Conservation (phyloP, 2,797 vertebrate species). For the Microctenopoma lineatum region DNA sequence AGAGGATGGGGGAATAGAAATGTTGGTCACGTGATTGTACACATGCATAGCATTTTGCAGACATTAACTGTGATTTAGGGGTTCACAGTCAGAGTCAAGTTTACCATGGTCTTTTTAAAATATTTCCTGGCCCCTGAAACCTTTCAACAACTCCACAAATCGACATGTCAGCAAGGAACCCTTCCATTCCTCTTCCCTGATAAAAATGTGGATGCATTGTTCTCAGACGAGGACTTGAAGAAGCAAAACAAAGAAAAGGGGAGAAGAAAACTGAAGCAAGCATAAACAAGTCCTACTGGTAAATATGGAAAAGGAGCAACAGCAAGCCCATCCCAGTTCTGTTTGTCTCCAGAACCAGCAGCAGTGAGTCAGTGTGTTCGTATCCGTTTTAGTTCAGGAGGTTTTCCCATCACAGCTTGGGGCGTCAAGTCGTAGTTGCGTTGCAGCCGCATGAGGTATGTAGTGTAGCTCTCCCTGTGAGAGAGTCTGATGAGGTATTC, state of each 20-base stretch:
- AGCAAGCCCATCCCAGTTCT: constrained; percentile 51
- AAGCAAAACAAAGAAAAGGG: constrained; percentile 8
- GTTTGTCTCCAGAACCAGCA: constrained; percentile 61
- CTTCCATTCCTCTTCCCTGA: constrained; percentile 59
- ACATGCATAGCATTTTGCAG: constrained; percentile 68
- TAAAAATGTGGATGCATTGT: constrained; percentile 58
- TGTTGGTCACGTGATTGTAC: constrained; percentile 79
- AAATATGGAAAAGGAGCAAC: constrained; percentile 56
- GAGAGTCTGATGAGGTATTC: constrained; percentile 81
- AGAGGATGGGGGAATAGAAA: constrained; percentile 49
- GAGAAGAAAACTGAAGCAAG: constrained; percentile 24
- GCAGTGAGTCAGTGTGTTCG: constrained; percentile 54
- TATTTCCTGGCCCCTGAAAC: constrained; percentile 31
- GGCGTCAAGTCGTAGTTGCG: constrained; percentile 58
- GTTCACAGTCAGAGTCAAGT: constrained; percentile 31
- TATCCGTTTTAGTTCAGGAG: constrained; percentile 54
- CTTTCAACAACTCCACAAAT: constrained; percentile 43
- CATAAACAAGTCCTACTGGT: constrained; percentile 60
- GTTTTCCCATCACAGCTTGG: constrained; percentile 39
- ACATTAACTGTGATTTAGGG: constrained; percentile 21
- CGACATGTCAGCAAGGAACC: constrained; percentile 49
- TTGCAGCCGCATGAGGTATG: constrained; percentile 76
- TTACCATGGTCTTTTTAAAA: constrained; percentile 14
- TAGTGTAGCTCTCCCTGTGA: constrained; percentile 73
- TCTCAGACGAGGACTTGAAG: constrained; percentile 47